Evolutionary conservation across 2,888 invertebrate species (phyloP), one percentile per base, ranked within the genome.

Genomic region (Netelia inedita): DNA sequence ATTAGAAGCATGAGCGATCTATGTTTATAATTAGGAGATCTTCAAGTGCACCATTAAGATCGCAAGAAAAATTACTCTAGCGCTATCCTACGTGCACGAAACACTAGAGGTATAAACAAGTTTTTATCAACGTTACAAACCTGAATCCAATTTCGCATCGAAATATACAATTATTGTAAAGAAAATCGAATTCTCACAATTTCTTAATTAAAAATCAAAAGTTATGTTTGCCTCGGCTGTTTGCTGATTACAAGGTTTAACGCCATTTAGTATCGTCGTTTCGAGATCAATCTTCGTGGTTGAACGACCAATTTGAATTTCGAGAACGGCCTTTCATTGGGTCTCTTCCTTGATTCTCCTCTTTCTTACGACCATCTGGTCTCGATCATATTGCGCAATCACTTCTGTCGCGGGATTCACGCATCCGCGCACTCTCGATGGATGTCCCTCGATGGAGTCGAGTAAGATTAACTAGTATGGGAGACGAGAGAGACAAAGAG

Each of bases 401-500:
- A 16, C 43, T 66, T 10, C 63, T 35, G 28, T 43, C 11, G 41
- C 10, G 11, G 14, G 23, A 16, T 16, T 59, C 10, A 53, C 9
- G 11, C 46, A 19, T 21, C 19, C 43, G 11, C 43, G 28, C 43
- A 50, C 43, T 75, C 57, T 28, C 19, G 50, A 53, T 65, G 21
- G 19, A 11, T 14, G 21, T 57, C n/a, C 11, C 11, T 10, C 19
- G 21, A 3, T 21, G 41, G 63, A 3, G 16, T 50, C 43, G 46
- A 41, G 43, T 50, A 19, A n/a, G 73, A 82, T 78, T 66, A 61
- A 82, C 73, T 78, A 73, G 66, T 73, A 68, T 61, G 14, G 50
- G 19, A 68, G 61, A 73, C 61, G 43, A 35, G 6, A 6, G 6
- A 35, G 35, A 35, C 6, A 35, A 6, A 35, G 35, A n/a, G 73